These are phyloP conservation scores for Rhingia rostrata DNA, from an alignment of 2,888 invertebrate genomes.

Conservation along the genomic window DNA sequence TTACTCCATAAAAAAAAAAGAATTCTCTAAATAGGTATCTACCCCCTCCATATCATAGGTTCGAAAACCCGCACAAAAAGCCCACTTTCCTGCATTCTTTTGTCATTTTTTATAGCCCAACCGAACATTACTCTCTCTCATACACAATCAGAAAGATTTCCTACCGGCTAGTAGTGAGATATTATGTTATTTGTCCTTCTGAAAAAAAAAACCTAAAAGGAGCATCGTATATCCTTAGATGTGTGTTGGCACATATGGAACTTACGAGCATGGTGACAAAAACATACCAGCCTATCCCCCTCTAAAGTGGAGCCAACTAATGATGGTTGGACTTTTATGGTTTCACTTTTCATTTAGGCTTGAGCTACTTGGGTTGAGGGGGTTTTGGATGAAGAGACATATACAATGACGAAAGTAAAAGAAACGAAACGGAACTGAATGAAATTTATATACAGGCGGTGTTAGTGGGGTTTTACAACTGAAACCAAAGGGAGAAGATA, in stretches of 20 bases:
- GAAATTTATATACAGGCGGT: not conserved
- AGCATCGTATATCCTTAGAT: constrained; percentile 15
- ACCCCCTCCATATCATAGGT: not conserved
- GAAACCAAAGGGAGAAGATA: not conserved
- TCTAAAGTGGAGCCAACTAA: constrained; percentile 48
- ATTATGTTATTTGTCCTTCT: constrained; percentile 18
- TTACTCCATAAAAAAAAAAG: not conserved
- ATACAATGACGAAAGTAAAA: not conserved
- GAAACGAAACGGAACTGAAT: not conserved
- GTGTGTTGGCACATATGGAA: constrained; percentile 46
- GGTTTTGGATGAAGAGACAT: not conserved
- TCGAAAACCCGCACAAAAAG: constrained; percentile 43
- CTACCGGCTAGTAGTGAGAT: constrained; percentile 38
- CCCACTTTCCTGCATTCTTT: constrained; percentile 56
- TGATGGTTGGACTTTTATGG: constrained; percentile 59
- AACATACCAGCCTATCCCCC: constrained; percentile 4
- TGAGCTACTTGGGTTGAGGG: not conserved
- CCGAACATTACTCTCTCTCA: constrained; percentile 55
- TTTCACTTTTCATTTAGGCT: constrained; percentile 58
- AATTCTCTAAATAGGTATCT: too few species aligned
- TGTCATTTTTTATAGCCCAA: constrained; percentile 69
- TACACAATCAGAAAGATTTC: constrained; percentile 53
- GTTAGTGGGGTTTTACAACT: not conserved
- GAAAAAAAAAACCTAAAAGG: constrained; percentile 5
- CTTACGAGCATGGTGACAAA: constrained; percentile 16